Base-by-base conservation (phyloP, 2,797 vertebrate genomes). In the Coranthus polyacanthus region DNA sequence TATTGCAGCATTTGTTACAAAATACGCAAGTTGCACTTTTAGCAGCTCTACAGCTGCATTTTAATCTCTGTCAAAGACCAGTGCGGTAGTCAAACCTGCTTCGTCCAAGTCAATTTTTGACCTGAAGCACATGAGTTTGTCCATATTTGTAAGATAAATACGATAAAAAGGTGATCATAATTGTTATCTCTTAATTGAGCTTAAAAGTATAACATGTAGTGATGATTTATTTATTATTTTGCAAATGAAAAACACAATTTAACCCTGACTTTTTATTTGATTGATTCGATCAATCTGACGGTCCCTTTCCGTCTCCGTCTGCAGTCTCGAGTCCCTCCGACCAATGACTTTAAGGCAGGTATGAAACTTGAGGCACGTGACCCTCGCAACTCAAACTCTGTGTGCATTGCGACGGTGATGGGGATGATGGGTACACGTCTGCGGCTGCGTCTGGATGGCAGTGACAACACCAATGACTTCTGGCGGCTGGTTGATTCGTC, bases 391-490 rank as follows among this genome's bases (percentile, higher is more conserved):
- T 88, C 94, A 5, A 95, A 95, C 88, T 99, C 97, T 0, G 91
- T 98, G 75, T 99, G 97, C 83, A 96, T 99, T 21, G 98, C 98
- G 17, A 98, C 97, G 0, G 95, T 99, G 32, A 95, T 99, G 91
- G 97, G 95, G 65, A 94, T 95, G 91, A 96, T 94, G 60, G 98
- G 98, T n/a, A 95, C 94, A 61, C 94, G 97, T 38, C 90, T 99
- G 1, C 93, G 95, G 41, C 83, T 99, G 68, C 92, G 97, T 0
- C 92, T 99, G 63, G 98, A 99, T 29, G 98, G 97, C 36, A 96
- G 96, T 4, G 98, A 99, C 90, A 97, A 97, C 92, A 97, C 93
- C 87, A 99, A 99, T 21, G 98, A 99, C 88, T 99, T 99, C 86
- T 99, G 98, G 98, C 93, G 95, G 16, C 92, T 99, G 59, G 94